Percentiles rank a stretch among this genome's conserved stretches.
phyloP scores from a whole-genome alignment of 1,140 invertebrate genomes.

The Panagrolaimus sp. region DNA sequence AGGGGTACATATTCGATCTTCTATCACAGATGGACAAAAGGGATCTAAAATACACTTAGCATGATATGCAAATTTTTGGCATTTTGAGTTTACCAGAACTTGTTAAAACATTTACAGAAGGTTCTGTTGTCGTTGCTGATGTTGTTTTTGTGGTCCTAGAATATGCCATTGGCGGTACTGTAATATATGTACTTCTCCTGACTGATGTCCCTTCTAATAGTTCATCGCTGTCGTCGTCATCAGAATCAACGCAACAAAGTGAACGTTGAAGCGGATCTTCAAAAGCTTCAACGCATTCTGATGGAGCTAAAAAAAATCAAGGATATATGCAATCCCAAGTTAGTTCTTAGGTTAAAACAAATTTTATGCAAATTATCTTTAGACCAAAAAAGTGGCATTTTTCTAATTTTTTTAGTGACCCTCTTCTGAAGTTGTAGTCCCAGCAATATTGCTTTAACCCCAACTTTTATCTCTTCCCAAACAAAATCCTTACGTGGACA shows the following conservation, averaged over 20 bases:
- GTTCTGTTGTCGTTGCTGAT: background rate
- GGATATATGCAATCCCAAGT: too few species aligned
- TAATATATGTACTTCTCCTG: background rate
- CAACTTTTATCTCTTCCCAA: too few species aligned
- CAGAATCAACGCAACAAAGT: background rate
- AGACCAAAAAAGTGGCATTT: too few species aligned
- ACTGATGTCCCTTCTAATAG: background rate
- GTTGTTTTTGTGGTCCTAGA: background rate
- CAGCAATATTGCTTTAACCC: too few species aligned
- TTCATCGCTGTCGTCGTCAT: background rate
- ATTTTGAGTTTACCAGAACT: background rate
- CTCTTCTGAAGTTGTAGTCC: too few species aligned
- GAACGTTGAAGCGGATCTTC: background rate
- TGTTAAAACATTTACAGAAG: background rate
- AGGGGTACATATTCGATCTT: slow-evolving; percentile 21
- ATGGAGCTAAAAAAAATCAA: background rate
- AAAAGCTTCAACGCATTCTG: slow-evolving; percentile 3
- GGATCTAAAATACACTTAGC: slow-evolving; percentile 31
- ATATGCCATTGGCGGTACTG: background rate
- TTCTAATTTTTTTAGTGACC: too few species aligned
- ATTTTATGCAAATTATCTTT: too few species aligned
- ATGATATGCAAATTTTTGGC: background rate
- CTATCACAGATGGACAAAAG: slow-evolving; percentile 30
- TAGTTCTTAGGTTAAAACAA: too few species aligned
- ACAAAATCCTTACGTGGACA: background rate